Conservation (phyloP, 1,140 invertebrate species). For the Ceratosolen solmsi region DNA sequence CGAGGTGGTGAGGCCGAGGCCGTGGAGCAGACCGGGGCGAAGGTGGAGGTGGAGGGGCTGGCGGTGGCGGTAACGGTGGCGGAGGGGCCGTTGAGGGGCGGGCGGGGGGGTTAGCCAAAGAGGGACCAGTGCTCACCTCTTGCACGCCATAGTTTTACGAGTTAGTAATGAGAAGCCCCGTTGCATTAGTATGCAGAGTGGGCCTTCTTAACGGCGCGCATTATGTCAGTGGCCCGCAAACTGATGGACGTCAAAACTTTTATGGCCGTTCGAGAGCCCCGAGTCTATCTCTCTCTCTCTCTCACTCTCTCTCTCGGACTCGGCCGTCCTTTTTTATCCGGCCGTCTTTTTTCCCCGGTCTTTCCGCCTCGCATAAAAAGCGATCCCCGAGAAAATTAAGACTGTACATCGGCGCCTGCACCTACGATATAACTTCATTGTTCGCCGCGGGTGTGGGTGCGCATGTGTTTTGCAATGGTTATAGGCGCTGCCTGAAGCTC, state of each 20-base stretch:
- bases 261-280: constrained; percentile 24
- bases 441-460: constrained; percentile 10
- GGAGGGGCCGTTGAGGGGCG: not conserved
- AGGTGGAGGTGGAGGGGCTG: not conserved
- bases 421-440: constrained; percentile 47
- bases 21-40: not conserved
- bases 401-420: constrained; percentile 34
- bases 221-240: constrained; percentile 50
- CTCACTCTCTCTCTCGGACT: too few relatives aligned
- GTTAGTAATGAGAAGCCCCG: constrained; percentile 61
- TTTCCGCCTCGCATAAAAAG: constrained; percentile 21
- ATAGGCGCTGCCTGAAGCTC: not conserved
- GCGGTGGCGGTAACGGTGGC: not conserved
- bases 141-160: constrained; percentile 58
- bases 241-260: constrained; percentile 51
- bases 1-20: too few relatives aligned
- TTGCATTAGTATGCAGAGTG: constrained; percentile 55
- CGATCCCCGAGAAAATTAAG: constrained; percentile 44
- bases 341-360: too few relatives aligned
- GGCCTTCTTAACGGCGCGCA: constrained; percentile 47
- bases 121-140: not conserved
- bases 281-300: not conserved
- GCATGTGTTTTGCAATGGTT: not conserved
- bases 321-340: too few relatives aligned
- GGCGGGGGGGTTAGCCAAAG: not conserved